Evolutionary conservation across 2,797 vertebrate genomes (phyloP).

Genomic region (Microctenopoma lineatum): DNA sequence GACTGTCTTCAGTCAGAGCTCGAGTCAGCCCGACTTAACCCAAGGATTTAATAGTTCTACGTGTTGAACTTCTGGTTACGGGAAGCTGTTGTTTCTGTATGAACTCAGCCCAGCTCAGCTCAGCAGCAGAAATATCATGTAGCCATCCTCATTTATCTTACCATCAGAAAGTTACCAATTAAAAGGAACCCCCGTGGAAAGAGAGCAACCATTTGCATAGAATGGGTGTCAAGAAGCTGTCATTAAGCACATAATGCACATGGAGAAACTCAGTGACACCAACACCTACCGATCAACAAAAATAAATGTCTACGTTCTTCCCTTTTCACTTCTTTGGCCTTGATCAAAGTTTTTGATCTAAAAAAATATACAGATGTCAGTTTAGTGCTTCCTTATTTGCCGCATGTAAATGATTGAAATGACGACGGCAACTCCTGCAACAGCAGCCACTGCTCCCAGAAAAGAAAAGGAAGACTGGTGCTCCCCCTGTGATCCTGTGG

Average conservation of each 20-base stretch:
- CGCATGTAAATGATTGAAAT: conserved; percentile 67
- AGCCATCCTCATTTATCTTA: conserved; percentile 22
- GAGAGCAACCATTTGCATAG: conserved; percentile 43
- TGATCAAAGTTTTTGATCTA: conserved; percentile 63
- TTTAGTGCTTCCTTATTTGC: conserved; percentile 30
- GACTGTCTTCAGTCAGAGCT: conserved; percentile 16
- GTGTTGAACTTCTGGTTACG: conserved; percentile 7
- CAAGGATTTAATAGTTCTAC: conserved; percentile 18
- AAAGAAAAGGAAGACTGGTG: conserved; percentile 38
- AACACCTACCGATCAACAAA: conserved; percentile 42
- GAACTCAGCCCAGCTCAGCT: conserved; percentile 49
- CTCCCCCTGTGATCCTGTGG: conserved; percentile 54
- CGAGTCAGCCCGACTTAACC: conserved; percentile 17
- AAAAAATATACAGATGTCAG: conserved; percentile 53
- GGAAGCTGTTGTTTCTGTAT: conserved; percentile 22
- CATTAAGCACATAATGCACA: conserved; percentile 48
- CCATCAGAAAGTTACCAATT: conserved; percentile 26
- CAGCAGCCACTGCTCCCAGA: conserved; percentile 42
- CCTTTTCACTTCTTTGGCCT: conserved; percentile 71
- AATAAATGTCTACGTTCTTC: conserved; percentile 42
- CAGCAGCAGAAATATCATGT: conserved; percentile 50
- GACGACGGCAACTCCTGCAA: conserved; percentile 43
- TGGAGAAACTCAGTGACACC: conserved; percentile 40
- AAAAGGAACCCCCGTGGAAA: conserved; percentile 34
- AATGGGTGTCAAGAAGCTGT: conserved; percentile 55